Evolutionary conservation across 30 jellyfish, hydroid and myxozoan species (phyloP), one percentile per base, ranked within the genome.

Genomic region (Haliclystus octoradiatus): DNA sequence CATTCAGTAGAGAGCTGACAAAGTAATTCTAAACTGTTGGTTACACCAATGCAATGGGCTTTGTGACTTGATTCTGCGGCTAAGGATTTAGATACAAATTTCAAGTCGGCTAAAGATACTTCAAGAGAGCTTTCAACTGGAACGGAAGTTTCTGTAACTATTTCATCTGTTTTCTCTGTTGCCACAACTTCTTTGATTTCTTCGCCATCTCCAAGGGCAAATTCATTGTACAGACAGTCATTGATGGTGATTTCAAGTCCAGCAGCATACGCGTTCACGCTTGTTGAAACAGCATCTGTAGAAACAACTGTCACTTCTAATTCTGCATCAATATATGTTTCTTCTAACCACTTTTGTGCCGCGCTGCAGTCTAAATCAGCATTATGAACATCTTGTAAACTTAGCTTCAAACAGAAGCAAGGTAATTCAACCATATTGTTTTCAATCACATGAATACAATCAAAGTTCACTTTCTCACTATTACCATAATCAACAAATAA

Each of bases 401-500:
- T 40, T 52, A 78, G 65, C 2, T 82, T 2, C 34, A 82, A 33
- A 30, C 82, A 52, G 1, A 70, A 33, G 26, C 67, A 47, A 0
- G 94, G 88, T 62, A 73, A 49, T 23, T 62, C 28, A 67, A 51
- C n/a, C n/a, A n/a, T n/a, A n/a, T n/a, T n/a, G n/a, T n/a, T n/a
- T n/a, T n/a, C n/a, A n/a, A n/a, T n/a, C n/a, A n/a, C n/a, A n/a
- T n/a, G n/a, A n/a, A n/a, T n/a, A n/a, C n/a, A n/a, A n/a, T n/a
- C n/a, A n/a, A n/a, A n/a, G n/a, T n/a, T n/a, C n/a, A 78, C 76
- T 0, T 27, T n/a, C 19, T 73, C 94, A 14, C 46, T 32, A 49
- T 78, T 74, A 0, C 94, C 96, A 32, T 31, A 72, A 68, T 85
- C 96, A 34, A 79, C 77, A 75, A 72, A 85, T 14, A 27, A 66